Evolutionary conservation across 2,797 vertebrate genomes (phyloP).

Genomic region (Schizopygopsis malacanthus): DNA sequence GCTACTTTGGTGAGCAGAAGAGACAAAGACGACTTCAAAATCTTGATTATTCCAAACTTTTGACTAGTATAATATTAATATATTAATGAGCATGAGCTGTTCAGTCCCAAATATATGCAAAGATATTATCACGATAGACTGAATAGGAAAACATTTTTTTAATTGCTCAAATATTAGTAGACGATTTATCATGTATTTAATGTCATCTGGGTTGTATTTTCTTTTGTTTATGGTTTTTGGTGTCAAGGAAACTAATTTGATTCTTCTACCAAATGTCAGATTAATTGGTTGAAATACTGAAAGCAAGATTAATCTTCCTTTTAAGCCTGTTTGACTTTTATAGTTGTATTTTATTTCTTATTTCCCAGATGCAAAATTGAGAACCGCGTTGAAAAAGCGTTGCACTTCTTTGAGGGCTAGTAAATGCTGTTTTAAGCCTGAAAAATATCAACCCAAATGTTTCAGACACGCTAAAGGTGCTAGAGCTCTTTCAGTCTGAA

Average conservation of each 20-base stretch:
- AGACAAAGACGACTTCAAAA: neutral
- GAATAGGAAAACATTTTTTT: neutral
- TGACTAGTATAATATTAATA: neutral
- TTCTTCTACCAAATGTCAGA: neutral
- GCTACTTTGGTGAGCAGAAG: neutral
- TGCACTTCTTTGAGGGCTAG: constrained; percentile 43
- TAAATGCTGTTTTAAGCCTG: neutral
- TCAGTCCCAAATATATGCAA: neutral
- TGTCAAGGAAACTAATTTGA: neutral
- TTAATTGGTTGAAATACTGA: neutral
- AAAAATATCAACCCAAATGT: constrained; percentile 45
- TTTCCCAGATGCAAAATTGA: neutral
- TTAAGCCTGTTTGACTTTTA: neutral
- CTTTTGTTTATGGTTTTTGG: neutral
- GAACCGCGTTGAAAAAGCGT: neutral
- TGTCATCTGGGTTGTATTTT: neutral
- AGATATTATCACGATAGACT: neutral
- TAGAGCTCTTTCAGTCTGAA: constrained; percentile 3
- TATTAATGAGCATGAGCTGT: constrained; percentile 1
- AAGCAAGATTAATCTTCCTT: neutral
- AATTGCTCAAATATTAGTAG: neutral
- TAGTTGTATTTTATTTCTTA: neutral
- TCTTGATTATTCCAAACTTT: neutral
- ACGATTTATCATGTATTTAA: neutral
- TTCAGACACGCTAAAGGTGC: constrained; percentile 44